Evolutionary conservation across 2,797 vertebrate species (phyloP), one percentile per base, ranked within the genome.

Genomic region (Poecilia picta): DNA sequence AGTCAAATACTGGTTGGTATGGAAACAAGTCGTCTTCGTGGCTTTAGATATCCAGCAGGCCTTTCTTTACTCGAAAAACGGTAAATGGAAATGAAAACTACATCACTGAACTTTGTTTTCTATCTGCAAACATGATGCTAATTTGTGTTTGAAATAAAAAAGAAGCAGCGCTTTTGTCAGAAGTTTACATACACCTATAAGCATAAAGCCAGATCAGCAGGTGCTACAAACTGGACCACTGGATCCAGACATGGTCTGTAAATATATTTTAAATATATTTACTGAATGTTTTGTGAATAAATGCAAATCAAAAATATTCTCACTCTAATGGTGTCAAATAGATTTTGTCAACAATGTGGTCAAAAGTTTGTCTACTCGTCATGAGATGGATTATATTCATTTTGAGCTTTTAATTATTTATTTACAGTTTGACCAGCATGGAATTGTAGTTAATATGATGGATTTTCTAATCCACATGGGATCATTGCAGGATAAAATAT

Each of bases 1-100:
- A 39, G 76, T 10, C 81, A 85, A 83, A 85, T 87, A 84, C 89
- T 81, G 84, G 89, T 92, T 87, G 91, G 87, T 89, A 92, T 91
- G 84, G 89, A 87, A 90, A 92, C 89, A 82, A 82, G 83, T 71
- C 64, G 75, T 82, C 78, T 47, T 77, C 73, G 47, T 79, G 75
- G 83, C 46, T 71, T 23, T 57, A 57, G 80, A 82, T 84, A 83
- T 74, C 49, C 57, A 28, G 79, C 77, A 80, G 78, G 73, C 62
- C 71, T 39, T 74, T 83, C 76, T 78, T 87, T 80, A 88, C 20
- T 46, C 31, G 79, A 47, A 4, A n/a, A 25, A 28, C 8, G 4
- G 11, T 57, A n/a, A 57, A 11, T 11, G 53, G 53, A n/a, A 55
- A 55, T n/a, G 23, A 55, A 57, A n/a, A 31, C n/a, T 28, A 59